Conservation (phyloP, 2,888 invertebrate species). For the Dromius quadrimaculatus region DNA sequence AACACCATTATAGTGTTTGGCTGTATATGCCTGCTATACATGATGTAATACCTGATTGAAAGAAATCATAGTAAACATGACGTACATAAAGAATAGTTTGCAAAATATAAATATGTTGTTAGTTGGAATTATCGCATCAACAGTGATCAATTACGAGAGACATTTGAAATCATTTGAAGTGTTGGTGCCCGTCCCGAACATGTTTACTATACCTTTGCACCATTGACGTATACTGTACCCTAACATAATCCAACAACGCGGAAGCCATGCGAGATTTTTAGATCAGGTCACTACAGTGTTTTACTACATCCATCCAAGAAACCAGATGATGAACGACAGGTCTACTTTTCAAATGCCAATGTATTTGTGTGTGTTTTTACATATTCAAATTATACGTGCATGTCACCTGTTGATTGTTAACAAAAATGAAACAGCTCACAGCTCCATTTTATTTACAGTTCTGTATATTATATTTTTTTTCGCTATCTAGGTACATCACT, state of each 20-base stretch:
- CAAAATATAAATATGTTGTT: slow-evolving; percentile 7
- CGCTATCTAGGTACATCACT: slow-evolving; percentile 17
- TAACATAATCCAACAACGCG: slow-evolving; percentile 8
- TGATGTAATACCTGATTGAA: slow-evolving; percentile 9
- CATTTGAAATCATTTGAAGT: slow-evolving; percentile 11
- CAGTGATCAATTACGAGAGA: slow-evolving; percentile 4
- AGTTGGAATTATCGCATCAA: slow-evolving; percentile 19
- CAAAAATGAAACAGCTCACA: slow-evolving; percentile 36
- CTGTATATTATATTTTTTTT: slow-evolving; percentile 23
- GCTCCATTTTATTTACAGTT: slow-evolving; percentile 34
- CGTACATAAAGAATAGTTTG: neutral
- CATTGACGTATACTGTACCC: neutral
- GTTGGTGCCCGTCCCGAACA: slow-evolving; percentile 22
- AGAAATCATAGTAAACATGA: slow-evolving; percentile 23
- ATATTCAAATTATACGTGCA: slow-evolving; percentile 37
- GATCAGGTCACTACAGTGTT: neutral
- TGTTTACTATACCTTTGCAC: slow-evolving; percentile 26
- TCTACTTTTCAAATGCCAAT: slow-evolving; percentile 28
- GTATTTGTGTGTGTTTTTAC: slow-evolving; percentile 36
- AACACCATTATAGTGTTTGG: slow-evolving; percentile 21
- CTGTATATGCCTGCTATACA: slow-evolving; percentile 7
- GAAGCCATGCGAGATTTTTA: slow-evolving; percentile 14
- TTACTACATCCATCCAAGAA: slow-evolving; percentile 13
- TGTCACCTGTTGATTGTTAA: slow-evolving; percentile 38
- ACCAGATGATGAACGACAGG: neutral